Conservation (phyloP, 2,113 vertebrate genomes). For the Amia ocellicauda region DNA sequence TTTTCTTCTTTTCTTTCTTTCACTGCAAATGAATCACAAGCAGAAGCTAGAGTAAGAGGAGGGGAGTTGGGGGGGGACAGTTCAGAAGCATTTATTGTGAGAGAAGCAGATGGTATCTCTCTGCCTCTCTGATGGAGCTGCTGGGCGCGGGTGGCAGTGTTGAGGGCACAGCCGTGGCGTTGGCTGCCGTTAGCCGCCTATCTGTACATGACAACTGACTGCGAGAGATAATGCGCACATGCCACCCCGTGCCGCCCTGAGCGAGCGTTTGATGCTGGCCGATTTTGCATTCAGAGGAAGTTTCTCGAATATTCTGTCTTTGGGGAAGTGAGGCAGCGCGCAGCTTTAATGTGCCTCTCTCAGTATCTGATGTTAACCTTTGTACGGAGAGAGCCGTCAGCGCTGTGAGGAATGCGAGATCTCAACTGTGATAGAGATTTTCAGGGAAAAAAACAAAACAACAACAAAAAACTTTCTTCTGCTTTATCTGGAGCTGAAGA, state of each 20-base stretch:
- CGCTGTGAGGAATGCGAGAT: constrained; percentile 21
- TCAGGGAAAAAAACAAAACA: constrained; percentile 8
- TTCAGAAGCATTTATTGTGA: constrained; percentile 28
- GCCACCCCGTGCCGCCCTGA: constrained; percentile 13
- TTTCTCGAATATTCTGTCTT: constrained; percentile 55
- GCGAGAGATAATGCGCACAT: constrained; percentile 49
- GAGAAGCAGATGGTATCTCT: constrained; percentile 32
- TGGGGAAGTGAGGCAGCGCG: constrained; percentile 33
- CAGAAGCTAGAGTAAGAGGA: too few species aligned
- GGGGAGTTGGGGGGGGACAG: constrained; percentile 20
- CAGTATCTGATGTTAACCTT: constrained; percentile 50
- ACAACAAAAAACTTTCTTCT: constrained; percentile 27
- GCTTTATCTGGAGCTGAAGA: constrained; percentile 23
- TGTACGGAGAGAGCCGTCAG: constrained; percentile 36
- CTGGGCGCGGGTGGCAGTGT: constrained; percentile 14
- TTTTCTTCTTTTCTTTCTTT: constrained; percentile 24
- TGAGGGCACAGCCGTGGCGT: constrained; percentile 17
- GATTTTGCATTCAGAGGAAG: constrained; percentile 50
- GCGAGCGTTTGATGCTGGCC: constrained; percentile 44
- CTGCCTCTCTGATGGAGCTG: not conserved
- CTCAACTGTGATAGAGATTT: constrained; percentile 32
- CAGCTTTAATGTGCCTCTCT: constrained; percentile 44
- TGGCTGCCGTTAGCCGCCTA: constrained; percentile 37
- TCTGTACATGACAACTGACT: constrained; percentile 49
- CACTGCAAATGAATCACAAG: constrained; percentile 29